Conservation (phyloP, 2,888 invertebrate species). For the Eurois occulta region DNA sequence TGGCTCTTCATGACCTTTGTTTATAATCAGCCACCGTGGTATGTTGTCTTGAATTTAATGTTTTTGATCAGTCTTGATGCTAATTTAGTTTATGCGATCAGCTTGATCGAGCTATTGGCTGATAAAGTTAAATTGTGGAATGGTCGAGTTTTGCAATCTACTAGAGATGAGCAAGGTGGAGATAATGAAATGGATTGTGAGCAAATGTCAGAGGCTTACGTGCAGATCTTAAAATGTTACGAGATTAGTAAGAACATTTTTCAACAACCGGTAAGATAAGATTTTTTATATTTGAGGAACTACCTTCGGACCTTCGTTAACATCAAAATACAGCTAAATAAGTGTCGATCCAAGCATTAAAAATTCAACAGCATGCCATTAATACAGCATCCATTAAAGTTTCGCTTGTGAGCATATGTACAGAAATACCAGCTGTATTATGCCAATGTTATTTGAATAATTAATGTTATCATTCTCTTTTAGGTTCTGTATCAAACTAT, state of each 20-base stretch:
- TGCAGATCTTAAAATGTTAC: conserved; percentile 20
- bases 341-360: not conserved
- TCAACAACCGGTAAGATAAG: conserved; percentile 16
- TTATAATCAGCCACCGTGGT: conserved; percentile 4
- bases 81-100: conserved; percentile 20
- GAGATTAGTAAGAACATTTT: conserved; percentile 19
- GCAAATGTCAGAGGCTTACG: conserved; percentile 11
- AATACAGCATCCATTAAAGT: not conserved
- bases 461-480: not conserved
- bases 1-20: not conserved
- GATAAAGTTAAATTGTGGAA: conserved; percentile 32
- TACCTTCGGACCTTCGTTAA: not conserved
- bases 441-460: not conserved
- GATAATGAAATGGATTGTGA: conserved; percentile 10
- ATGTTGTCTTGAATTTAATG: conserved; percentile 22
- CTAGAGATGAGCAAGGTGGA: not conserved
- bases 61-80: conserved; percentile 20
- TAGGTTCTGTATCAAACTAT: conserved; percentile 46
- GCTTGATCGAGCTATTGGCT: conserved; percentile 13
- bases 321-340: not conserved
- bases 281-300: not conserved
- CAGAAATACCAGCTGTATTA: not conserved
- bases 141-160: not conserved
- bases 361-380: not conserved
- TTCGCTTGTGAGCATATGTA: not conserved